phyloP scores from a whole-genome alignment of 2,888 invertebrate genomes.

The Embidobia sp. region DNA sequence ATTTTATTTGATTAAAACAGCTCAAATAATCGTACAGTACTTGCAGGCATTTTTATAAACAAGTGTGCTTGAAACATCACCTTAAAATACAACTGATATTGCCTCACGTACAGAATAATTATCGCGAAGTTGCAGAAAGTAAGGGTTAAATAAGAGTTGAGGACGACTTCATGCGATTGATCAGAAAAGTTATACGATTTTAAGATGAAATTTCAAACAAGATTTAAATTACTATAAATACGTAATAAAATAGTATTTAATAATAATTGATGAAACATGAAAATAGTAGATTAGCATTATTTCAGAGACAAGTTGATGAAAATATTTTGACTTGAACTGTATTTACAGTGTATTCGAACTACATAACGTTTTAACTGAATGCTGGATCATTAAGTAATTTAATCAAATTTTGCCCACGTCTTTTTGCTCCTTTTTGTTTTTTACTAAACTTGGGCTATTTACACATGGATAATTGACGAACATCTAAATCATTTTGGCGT shows the following conservation, averaged over 20 bases:
- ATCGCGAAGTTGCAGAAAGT: too few relatives aligned
- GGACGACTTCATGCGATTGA: too few relatives aligned
- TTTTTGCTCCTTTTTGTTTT: conserved; percentile 31
- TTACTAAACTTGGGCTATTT: conserved; percentile 35
- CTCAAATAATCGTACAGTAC: too few relatives aligned
- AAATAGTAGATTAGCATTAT: conserved; percentile 20
- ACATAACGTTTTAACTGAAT: conserved; percentile 34
- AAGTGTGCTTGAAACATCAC: too few relatives aligned
- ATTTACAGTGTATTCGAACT: conserved; percentile 16
- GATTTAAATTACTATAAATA: too few relatives aligned
- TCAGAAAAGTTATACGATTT: too few relatives aligned
- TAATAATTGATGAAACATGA: conserved; percentile 7
- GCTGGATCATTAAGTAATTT: conserved; percentile 28
- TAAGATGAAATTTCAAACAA: too few relatives aligned
- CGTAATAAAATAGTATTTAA: neutral
- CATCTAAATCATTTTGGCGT: conserved; percentile 51
- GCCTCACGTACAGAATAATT: too few relatives aligned
- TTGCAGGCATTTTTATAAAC: too few relatives aligned
- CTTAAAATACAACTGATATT: too few relatives aligned
- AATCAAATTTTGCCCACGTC: conserved; percentile 44
- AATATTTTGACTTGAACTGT: conserved; percentile 11
- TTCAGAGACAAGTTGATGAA: conserved; percentile 5
- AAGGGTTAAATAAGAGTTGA: too few relatives aligned
- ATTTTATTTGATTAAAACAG: too few relatives aligned
- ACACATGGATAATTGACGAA: conserved; percentile 38